Percentiles rank a stretch among this genome's conserved stretches.
Evolutionary conservation across 2,113 vertebrate genomes (phyloP).

Genomic region (Nannospalax galili): DNA sequence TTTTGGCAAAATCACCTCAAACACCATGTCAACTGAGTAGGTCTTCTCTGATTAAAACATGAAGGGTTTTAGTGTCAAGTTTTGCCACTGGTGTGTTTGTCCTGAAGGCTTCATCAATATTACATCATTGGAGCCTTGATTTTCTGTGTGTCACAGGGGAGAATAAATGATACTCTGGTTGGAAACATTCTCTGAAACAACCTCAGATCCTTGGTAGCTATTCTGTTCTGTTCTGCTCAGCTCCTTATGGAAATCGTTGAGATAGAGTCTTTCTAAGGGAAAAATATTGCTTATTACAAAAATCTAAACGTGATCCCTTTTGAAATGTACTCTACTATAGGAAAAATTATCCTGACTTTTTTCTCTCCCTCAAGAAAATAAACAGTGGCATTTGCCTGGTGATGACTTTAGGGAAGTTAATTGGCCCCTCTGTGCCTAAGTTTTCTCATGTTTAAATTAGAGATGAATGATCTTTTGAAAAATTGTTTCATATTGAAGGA

Average conservation of each 20-base stretch:
- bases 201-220: neutral
- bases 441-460: neutral
- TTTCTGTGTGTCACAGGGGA: neutral
- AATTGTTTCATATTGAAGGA: neutral
- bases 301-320: neutral
- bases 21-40: neutral
- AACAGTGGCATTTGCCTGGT: neutral
- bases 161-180: neutral
- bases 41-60: slow-evolving; percentile 10
- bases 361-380: neutral
- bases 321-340: neutral
- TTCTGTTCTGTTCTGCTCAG: neutral
- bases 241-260: neutral
- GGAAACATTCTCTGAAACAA: neutral
- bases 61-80: neutral
- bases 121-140: neutral
- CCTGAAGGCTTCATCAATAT: neutral
- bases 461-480: neutral
- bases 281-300: neutral
- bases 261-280: neutral
- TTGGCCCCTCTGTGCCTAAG: neutral
- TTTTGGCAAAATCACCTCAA: neutral
- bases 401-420: neutral
- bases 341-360: neutral
- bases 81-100: neutral